These are phyloP conservation scores for Takifugu ocellatus DNA, from an alignment of 2,797 vertebrate genomes.

Conservation along the genomic window DNA sequence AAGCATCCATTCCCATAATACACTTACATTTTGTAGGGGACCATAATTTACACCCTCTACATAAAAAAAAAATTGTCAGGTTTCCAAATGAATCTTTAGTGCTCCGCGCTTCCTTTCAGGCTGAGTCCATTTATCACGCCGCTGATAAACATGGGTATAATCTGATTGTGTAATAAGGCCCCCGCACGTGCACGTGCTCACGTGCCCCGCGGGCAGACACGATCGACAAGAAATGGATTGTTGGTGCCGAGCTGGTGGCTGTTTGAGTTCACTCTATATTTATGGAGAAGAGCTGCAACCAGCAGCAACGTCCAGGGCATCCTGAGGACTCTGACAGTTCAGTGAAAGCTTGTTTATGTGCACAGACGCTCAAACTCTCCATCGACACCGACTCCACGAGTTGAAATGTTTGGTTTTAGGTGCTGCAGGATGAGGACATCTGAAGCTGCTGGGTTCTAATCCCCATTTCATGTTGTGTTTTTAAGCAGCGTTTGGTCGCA, in stretches of 20 bases:
- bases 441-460: too few species aligned
- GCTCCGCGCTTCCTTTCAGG: conserved; percentile 51
- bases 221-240: conserved; percentile 5
- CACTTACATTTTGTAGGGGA: conserved; percentile 51
- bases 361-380: too few species aligned
- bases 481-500: too few species aligned
- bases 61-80: conserved; percentile 60
- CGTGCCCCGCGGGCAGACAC: conserved; percentile 2
- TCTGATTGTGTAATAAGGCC: conserved; percentile 61
- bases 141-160: conserved; percentile 63
- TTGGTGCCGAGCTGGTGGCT: conserved; percentile 1
- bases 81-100: conserved; percentile 67
- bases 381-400: too few species aligned
- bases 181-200: conserved; percentile 26
- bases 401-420: too few species aligned
- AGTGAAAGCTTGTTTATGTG: too few species aligned
- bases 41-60: conserved; percentile 61
- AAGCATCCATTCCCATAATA: conserved; percentile 65
- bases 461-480: too few species aligned
- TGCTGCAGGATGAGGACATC: too few species aligned
- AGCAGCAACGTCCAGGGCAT: too few species aligned
- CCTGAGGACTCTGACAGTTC: too few species aligned
- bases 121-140: conserved; percentile 62
- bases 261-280: neutral
- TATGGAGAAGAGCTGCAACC: too few species aligned